Evolutionary conservation across 1,140 invertebrate genomes (phyloP).

Genomic region (Bradynema listronoti): DNA sequence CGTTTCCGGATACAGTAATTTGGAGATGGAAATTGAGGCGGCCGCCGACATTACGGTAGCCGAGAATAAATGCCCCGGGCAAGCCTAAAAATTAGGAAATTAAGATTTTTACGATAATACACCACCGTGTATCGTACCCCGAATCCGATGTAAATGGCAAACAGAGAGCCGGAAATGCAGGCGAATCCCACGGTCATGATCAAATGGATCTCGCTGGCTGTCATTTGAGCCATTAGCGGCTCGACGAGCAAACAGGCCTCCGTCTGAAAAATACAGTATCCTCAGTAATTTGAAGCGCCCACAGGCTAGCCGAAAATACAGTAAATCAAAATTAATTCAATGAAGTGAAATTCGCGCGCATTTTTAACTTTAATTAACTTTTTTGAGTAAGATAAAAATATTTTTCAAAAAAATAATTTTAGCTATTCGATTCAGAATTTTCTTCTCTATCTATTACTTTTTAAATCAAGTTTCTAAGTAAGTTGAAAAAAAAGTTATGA

Average conservation of each 20-base stretch:
- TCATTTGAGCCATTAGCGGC: conserved; percentile 73
- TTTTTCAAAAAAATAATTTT: too few relatives aligned
- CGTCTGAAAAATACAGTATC: conserved; percentile 64
- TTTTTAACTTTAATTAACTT: too few relatives aligned
- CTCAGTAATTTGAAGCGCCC: too few relatives aligned
- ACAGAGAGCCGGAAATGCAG: conserved; percentile 81
- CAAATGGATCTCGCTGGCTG: conserved; percentile 79
- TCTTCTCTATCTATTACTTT: too few relatives aligned
- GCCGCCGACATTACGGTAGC: conserved; percentile 91
- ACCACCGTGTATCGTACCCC: conserved; percentile 25
- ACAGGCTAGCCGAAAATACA: too few relatives aligned
- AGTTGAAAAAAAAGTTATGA: too few relatives aligned
- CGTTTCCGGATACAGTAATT: conserved; percentile 83
- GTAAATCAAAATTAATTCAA: too few relatives aligned
- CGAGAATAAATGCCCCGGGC: conserved; percentile 64
- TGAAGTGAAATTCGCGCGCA: too few relatives aligned
- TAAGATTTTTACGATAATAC: neutral
- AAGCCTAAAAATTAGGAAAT: conserved; percentile 53
- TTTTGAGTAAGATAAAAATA: too few relatives aligned
- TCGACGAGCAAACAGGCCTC: conserved; percentile 82
- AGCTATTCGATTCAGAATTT: too few relatives aligned
- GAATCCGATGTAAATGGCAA: conserved; percentile 66
- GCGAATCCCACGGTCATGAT: conserved; percentile 87
- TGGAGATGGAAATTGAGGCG: conserved; percentile 76
- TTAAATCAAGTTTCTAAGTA: too few relatives aligned